These are phyloP conservation scores for Heteronetta atricapilla DNA, from an alignment of 2,113 vertebrate species.

Conservation along the genomic window DNA sequence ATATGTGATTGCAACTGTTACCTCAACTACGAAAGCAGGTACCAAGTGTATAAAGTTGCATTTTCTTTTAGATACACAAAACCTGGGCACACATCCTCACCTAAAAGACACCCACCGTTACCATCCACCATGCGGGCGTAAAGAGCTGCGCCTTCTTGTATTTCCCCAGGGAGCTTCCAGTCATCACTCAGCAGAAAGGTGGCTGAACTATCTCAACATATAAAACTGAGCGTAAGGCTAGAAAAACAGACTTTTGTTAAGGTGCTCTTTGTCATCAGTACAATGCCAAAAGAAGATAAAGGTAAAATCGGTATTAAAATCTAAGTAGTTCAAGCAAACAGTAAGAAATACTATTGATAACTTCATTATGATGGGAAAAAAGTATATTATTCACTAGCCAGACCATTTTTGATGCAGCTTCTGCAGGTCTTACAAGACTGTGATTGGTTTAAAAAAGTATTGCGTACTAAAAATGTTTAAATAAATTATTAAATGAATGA, in stretches of 20 bases:
- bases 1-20: too few relatives aligned
- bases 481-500: background rate
- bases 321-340: background rate
- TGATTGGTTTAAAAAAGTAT: background rate
- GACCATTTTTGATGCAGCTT: background rate
- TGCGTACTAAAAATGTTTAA: background rate
- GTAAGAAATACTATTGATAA: background rate
- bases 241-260: background rate
- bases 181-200: background rate
- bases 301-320: background rate
- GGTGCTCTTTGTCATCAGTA: background rate
- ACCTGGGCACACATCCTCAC: too few relatives aligned
- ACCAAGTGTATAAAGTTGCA: too few relatives aligned
- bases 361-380: background rate
- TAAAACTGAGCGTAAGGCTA: background rate
- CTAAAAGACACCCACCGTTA: background rate
- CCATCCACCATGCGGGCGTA: accelerated
- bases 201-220: background rate
- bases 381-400: background rate
- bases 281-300: background rate
- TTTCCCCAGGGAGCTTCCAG: background rate
- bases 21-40: too few relatives aligned
- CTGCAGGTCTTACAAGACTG: background rate
- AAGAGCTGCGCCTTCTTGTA: background rate
- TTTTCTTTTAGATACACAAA: too few relatives aligned